Base-by-base conservation (phyloP, 1,140 invertebrate genomes). In the Heliconius congener region DNA sequence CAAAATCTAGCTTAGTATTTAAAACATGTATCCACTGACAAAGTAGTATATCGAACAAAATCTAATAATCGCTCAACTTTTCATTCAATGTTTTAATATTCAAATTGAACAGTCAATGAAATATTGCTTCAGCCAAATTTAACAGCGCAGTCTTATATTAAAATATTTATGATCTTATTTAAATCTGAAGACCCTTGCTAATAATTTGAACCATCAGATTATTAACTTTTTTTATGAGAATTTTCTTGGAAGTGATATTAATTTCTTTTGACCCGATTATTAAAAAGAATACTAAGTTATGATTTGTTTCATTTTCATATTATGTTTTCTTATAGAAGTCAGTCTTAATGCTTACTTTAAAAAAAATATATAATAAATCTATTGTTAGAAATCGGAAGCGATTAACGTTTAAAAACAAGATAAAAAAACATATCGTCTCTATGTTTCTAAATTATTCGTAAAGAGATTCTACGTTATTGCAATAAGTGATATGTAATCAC, bases 111-210 rank as follows among this genome's bases (percentile, higher is more conserved):
- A 71, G 71, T 39, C 39, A 71, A 71, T 66, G 60, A 74, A 23
- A 55, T 55, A 74, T 74, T 74, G 46, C 46, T 57, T 74, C 18
- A 39, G 13, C 8, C 23, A 34, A 74, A 74, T 74, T 74, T 30
- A 55, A 16, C 73, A 74, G 30, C 46, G 23, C 18, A 52, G 50
- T 27, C 18, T 55, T 6, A 34, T 55, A 55, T 55, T 74, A 74
- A 74, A 74, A 74, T 74, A 74, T 57, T 74, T 74, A 74, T 55
- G 50, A 23, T 52, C 50, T 74, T 74, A 42, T 76, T 50, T 60
- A 76, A 76, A 76, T 76, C 60, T 34, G n/a, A 71, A 71, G 60
- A 71, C 27, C 37, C 71, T 19, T 71, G 34, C 34, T 71, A 39
- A 39, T 71, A 39, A 39, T 39, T 37, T 71, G 19, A 39, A 39